Evolutionary conservation across 1,140 invertebrate genomes (phyloP), one percentile per base, ranked within the genome.

Genomic region (Meteorus sp.): DNA sequence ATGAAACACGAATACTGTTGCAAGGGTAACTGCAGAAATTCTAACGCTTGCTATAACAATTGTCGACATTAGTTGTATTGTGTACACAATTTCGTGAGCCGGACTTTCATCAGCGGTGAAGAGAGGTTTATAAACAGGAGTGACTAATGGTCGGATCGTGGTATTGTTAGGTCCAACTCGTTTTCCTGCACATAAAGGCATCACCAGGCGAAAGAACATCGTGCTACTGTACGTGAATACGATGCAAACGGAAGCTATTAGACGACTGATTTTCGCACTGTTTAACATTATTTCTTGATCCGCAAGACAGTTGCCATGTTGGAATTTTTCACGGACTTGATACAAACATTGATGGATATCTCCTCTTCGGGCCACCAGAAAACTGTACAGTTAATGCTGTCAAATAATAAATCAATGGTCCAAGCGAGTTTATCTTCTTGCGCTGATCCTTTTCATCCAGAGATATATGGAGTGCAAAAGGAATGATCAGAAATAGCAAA

Each of bases 201-300:
- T 71, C 9, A 74, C 27, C 0, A 65, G 71, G 8, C 62, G 69
- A 51, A 70, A 77, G 52, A 71, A 74, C 51, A 76, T 68, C 3
- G 72, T 73, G 3, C 63, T 71, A 1, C 65, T 53, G 23, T 76
- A 76, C 70, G 73, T 74, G 19, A 72, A 73, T 11, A 31, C 48
- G 0, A 67, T 68, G 37, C 67, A 66, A 0, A 59, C 35, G 2
- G 17, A 56, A 0, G 66, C 64, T 2, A 76, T 33, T 4, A 56
- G 61, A 15, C 62, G 59, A 11, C 59, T 56, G n/a, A 45, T 4
- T 56, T 51, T 60, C 0, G 61, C 64, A 56, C 62, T 61, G 23
- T 47, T 55, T 0, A 63, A n/a, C 61, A 67, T 66, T 0, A 60
- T 59, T 5, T 37, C 7, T 25, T 44, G 55, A 52, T 71, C 63